Evolutionary conservation across 2,113 vertebrate genomes (phyloP).

Genomic region (Acanthisitta chloris): DNA sequence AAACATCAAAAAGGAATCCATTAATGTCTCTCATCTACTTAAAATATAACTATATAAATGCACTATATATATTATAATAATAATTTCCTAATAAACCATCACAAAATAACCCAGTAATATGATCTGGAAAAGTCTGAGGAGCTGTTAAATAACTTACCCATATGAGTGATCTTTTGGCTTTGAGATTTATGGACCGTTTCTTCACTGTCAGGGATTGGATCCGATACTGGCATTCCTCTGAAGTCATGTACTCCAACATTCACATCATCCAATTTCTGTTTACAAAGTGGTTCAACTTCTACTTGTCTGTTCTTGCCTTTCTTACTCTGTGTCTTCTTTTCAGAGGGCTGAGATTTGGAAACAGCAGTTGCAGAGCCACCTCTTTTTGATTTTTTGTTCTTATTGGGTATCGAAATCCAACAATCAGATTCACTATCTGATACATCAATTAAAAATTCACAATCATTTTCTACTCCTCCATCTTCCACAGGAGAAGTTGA

Average conservation of each 20-base stretch:
- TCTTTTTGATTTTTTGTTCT: neutral
- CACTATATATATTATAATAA: too few species aligned
- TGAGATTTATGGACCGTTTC: neutral
- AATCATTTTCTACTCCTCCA: constrained; percentile 49
- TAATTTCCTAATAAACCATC: neutral
- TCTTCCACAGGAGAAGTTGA: neutral
- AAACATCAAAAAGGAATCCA: neutral
- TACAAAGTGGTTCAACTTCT: neutral
- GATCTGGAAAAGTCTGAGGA: neutral
- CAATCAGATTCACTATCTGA: neutral
- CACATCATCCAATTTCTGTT: neutral
- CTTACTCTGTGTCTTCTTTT: neutral
- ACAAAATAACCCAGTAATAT: neutral
- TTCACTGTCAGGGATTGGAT: neutral
- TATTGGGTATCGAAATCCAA: constrained; percentile 63
- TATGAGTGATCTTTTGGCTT: neutral
- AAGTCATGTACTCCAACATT: neutral
- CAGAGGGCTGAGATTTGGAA: neutral
- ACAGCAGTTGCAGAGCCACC: neutral
- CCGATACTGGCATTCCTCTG: neutral
- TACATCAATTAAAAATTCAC: constrained; percentile 75
- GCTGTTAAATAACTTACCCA: constrained; percentile 37
- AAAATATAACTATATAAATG: too few species aligned
- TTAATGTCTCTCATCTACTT: neutral
- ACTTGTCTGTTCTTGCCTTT: neutral